Conservation (phyloP, 2,888 invertebrate genomes). For the Mimas tiliae region DNA sequence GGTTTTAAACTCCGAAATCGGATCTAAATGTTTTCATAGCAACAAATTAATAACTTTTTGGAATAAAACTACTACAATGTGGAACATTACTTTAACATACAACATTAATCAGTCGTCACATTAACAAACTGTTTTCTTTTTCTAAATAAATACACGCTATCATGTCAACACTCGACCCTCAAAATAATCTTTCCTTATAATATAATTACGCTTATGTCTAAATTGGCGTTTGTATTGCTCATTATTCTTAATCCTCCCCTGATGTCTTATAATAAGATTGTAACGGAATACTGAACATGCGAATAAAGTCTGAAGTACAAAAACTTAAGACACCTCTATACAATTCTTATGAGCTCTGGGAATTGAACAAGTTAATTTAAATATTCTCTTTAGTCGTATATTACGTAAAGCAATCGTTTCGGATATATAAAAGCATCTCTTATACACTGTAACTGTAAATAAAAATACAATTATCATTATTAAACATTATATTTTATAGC, state of each 20-base stretch:
- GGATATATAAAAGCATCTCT: conserved; percentile 13
- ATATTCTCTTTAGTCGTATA: conserved; percentile 17
- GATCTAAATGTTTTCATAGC: conserved; percentile 75
- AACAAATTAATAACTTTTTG: conserved; percentile 66
- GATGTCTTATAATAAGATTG: conserved; percentile 25
- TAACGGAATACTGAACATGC: conserved; percentile 26
- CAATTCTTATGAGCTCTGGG: conserved; percentile 6
- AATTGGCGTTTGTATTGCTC: conserved; percentile 80
- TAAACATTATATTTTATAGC: conserved; percentile 22
- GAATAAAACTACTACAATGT: conserved; percentile 54
- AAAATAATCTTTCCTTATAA: conserved; percentile 57
- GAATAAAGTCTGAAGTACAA: conserved; percentile 28
- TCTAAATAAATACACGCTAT: conserved; percentile 48
- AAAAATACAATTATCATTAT: conserved; percentile 17
- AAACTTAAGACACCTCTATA: conserved; percentile 21
- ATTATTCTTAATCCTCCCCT: conserved; percentile 48
- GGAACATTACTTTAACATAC: conserved; percentile 56
- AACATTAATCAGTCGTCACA: conserved; percentile 50
- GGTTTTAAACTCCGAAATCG: conserved; percentile 76
- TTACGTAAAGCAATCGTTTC: conserved; percentile 6
- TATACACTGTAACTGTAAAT: conserved; percentile 24
- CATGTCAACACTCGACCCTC: conserved; percentile 28
- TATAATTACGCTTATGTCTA: conserved; percentile 66
- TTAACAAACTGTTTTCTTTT: conserved; percentile 43
- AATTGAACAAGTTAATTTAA: conserved; percentile 25